Evolutionary conservation across 2,888 invertebrate genomes (phyloP), one percentile per base, ranked within the genome.

Genomic region (Teleogryllus oceanicus): DNA sequence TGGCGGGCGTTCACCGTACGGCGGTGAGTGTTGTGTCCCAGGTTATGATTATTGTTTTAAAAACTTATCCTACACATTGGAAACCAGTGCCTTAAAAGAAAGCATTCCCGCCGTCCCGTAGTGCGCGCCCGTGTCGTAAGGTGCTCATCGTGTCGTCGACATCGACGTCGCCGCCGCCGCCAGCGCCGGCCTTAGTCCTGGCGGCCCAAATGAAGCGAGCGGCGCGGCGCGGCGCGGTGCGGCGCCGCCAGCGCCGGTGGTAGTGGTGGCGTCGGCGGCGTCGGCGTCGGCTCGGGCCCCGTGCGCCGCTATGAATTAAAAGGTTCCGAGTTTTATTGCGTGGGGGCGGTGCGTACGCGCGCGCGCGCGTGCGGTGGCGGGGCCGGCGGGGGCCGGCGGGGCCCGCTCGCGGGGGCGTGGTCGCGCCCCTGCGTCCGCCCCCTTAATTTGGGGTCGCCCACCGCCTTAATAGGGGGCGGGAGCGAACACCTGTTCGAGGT

Each of bases 321-420:
- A 62, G 62, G 62, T 62, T n/a, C 62, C 62, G 62, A 62, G 62
- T 62, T 62, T 62, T 62, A 62, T 62, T 62, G 62, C 62, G 62
- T 62, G 62, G 62, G 62, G 62, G 62, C 62, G 62, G n/a, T 62
- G 62, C 62, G 62, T 62, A n/a, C n/a, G n/a, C n/a, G 62, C 62
- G 62, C 62, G 62, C 62, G 62, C 62, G 62, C n/a, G 62, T 62
- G 13, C 62, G 62, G n/a, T 16, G 62, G 62, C 16, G 62, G 62
- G 11, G 62, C 18, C 16, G 62, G 12, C 4, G 4, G 62, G 37
- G 37, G 37, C 37, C 37, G 37, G 37, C 37, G 37, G 8, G 37
- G 37, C 8, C 37, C 62, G 62, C n/a, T 13, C n/a, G 13, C 62
- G 62, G n/a, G 16, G 62, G 62, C 16, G 62, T 13, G 16, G 62